Percentiles rank a stretch among this genome's conserved stretches.
phyloP scores from a whole-genome alignment of 2,113 vertebrate species.

The Aegypius monachus region DNA sequence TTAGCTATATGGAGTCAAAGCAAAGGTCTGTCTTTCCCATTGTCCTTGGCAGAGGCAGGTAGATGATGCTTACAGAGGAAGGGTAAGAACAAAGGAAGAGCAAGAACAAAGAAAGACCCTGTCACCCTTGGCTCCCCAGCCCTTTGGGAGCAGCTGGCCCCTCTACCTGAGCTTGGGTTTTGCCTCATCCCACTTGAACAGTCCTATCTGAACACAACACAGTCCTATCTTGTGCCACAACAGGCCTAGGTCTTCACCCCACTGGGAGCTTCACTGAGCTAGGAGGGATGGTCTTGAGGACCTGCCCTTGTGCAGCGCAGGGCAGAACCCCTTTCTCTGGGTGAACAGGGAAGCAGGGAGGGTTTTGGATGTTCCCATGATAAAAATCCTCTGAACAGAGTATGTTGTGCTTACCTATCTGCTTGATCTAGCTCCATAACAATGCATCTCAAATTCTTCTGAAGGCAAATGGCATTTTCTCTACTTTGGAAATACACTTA shows the following conservation, averaged over 20 bases:
- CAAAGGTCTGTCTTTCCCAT: not conserved
- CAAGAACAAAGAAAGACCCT: not conserved
- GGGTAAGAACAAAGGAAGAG: not conserved
- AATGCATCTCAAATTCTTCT: not conserved
- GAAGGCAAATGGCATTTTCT: not conserved
- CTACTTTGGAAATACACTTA: not conserved
- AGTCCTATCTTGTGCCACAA: no score
- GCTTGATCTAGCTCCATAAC: not conserved
- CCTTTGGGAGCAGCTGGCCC: fast-evolving
- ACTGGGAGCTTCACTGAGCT: not conserved
- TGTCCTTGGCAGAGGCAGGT: not conserved
- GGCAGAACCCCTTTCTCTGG: not conserved
- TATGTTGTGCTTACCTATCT: not conserved
- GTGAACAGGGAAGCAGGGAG: fast-evolving
- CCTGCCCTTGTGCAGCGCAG: fast-evolving
- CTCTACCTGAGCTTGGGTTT: not conserved
- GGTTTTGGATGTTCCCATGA: not conserved
- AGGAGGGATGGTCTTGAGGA: not conserved
- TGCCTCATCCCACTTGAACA: not conserved
- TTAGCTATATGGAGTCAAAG: not conserved
- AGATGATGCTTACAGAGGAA: not conserved
- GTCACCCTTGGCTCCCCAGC: no score
- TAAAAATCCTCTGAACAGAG: not conserved
- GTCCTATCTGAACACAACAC: not conserved
- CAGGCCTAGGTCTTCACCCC: fast-evolving